Evolutionary conservation across 2,888 invertebrate genomes (phyloP).

Genomic region (Sclerodermus sp.): DNA sequence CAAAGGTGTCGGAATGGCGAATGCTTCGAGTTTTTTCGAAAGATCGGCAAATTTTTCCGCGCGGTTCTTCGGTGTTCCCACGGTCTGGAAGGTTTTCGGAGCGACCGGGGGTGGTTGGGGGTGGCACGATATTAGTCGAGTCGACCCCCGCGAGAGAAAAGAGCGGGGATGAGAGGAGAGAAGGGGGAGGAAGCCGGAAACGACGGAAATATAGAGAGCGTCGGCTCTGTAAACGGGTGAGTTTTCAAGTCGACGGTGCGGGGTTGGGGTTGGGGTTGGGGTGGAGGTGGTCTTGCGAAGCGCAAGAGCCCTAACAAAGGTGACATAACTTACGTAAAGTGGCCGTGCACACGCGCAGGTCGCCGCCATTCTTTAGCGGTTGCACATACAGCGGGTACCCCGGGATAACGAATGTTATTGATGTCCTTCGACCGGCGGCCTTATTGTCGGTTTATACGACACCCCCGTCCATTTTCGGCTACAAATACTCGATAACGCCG

Average conservation of each 20-base stretch:
- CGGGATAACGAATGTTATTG: constrained; percentile 53
- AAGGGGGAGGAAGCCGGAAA: no score
- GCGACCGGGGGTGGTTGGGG: no score
- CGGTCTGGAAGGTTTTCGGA: no score
- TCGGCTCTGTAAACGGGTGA: no score
- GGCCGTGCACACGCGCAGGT: constrained; percentile 29
- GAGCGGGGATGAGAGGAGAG: no score
- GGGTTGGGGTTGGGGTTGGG: background rate
- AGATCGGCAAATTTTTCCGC: no score
- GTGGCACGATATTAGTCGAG: no score
- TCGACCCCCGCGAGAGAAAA: constrained; percentile 10
- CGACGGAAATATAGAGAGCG: no score
- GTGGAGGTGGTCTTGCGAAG: constrained; percentile 22
- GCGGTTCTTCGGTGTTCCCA: no score
- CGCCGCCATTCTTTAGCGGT: constrained; percentile 35
- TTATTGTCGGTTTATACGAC: constrained; percentile 52
- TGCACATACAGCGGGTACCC: background rate
- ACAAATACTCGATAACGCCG: background rate
- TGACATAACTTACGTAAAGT: constrained; percentile 49
- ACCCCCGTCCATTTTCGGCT: constrained; percentile 1
- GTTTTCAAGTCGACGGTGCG: no score
- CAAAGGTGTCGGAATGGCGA: no score
- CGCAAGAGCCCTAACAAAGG: constrained; percentile 39
- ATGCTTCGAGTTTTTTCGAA: no score
- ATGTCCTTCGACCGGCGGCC: constrained; percentile 35